Conservation (phyloP, 2,113 vertebrate genomes). For the Eptatretus burgeri region DNA sequence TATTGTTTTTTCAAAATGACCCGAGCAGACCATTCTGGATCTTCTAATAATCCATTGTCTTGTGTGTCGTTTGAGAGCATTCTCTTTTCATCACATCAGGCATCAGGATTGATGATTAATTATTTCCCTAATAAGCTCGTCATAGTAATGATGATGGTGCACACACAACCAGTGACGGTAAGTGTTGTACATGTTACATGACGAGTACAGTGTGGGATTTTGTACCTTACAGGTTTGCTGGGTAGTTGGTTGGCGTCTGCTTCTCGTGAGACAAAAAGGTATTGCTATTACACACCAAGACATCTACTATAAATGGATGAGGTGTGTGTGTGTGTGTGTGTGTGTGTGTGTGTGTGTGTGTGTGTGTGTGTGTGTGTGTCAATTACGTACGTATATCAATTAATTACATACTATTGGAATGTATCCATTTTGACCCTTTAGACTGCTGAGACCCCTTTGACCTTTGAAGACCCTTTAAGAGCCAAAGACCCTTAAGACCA, state of each 20-base stretch:
- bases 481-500: too few species aligned
- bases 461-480: too few species aligned
- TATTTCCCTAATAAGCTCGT: constrained; percentile 1
- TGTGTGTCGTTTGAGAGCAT: neutral
- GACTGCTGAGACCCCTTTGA: too few species aligned
- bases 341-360: too few species aligned
- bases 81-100: neutral
- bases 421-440: too few species aligned
- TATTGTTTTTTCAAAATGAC: neutral
- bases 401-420: too few species aligned
- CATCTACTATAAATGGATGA: too few species aligned
- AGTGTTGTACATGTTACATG: neutral
- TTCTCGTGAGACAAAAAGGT: rapidly evolving
- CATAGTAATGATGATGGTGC: too few species aligned
- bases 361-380: too few species aligned
- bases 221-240: neutral
- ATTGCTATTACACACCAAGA: neutral
- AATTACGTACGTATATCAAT: too few species aligned
- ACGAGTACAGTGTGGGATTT: neutral
- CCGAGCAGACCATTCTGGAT: neutral
- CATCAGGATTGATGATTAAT: neutral
- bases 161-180: neutral
- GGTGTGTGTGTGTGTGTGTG: too few species aligned
- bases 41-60: constrained; percentile 4
- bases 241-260: neutral